Percentiles rank a stretch among this genome's conserved stretches.
Conservation (phyloP, 2,113 vertebrate genomes). For the Phocoena phocoena region DNA sequence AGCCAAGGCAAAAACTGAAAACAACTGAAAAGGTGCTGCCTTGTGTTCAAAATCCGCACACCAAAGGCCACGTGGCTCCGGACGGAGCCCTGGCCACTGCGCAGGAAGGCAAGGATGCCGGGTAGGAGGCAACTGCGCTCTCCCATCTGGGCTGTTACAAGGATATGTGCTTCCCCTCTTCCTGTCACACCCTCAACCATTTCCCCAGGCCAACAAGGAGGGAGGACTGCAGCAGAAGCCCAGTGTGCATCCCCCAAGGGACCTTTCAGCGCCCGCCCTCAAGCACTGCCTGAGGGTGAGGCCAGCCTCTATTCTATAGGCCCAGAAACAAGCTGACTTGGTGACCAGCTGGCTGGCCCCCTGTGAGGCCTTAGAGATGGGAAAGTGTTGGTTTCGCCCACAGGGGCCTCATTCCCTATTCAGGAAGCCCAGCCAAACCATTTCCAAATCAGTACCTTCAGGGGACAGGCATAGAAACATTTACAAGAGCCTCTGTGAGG, state of each 20-base stretch:
- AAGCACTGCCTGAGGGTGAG: constrained; percentile 19
- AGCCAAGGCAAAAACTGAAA: not conserved
- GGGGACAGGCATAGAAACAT: not conserved
- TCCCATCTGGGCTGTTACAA: rapidly evolving
- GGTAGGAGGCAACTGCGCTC: not conserved
- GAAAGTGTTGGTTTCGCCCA: constrained; percentile 32
- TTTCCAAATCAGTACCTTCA: constrained; percentile 50
- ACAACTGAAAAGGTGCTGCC: not conserved
- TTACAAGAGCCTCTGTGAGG: not conserved
- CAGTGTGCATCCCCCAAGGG: constrained; percentile 34
- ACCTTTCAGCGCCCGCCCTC: constrained; percentile 31
- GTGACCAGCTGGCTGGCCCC: not conserved
- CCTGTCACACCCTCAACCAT: not conserved
- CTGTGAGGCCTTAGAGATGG: not conserved
- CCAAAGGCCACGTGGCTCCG: not conserved
- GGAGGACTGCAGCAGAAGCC: not conserved
- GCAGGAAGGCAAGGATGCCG: not conserved
- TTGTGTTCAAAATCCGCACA: not conserved
- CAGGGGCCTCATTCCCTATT: constrained; percentile 31
- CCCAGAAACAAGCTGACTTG: constrained; percentile 64
- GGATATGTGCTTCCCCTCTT: not conserved
- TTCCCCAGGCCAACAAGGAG: not conserved
- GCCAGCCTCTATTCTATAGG: constrained; percentile 47
- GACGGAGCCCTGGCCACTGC: not conserved
- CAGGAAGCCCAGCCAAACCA: constrained; percentile 38